These are phyloP conservation scores for Ceyx margarethae DNA, from an alignment of 2,113 vertebrate genomes.

Conservation along the genomic window DNA sequence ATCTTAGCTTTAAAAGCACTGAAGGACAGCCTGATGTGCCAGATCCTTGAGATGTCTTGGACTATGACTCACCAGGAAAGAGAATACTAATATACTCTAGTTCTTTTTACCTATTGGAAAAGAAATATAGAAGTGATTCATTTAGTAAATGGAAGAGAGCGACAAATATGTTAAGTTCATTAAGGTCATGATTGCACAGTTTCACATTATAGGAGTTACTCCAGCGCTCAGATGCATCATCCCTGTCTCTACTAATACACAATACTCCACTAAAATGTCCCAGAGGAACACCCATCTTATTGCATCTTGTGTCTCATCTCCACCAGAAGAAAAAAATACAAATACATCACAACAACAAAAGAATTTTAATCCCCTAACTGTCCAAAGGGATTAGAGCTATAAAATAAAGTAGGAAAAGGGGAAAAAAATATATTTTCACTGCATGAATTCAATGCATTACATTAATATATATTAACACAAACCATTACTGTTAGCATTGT, in stretches of 20 bases:
- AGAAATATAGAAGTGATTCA: neutral
- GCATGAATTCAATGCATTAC: neutral
- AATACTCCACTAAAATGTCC: neutral
- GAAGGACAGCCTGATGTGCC: neutral
- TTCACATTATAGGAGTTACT: neutral
- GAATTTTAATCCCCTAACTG: neutral
- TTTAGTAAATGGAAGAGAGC: neutral
- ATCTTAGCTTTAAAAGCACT: neutral
- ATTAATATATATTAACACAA: neutral
- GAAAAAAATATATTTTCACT: neutral
- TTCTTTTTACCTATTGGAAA: neutral
- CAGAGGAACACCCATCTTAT: neutral
- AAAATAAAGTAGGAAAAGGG: neutral
- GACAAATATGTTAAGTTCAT: neutral
- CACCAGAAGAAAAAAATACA: neutral
- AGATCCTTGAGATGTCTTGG: neutral
- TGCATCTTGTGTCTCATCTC: neutral
- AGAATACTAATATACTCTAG: neutral
- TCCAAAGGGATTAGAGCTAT: neutral
- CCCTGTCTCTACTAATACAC: neutral
- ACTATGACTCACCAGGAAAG: neutral
- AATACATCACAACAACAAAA: neutral
- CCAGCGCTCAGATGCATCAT: neutral
- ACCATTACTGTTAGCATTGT: neutral
- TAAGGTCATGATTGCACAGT: neutral